Evolutionary conservation across 2,113 vertebrate genomes (phyloP), one percentile per base, ranked within the genome.

Genomic region (Ammodytes dubius): DNA sequence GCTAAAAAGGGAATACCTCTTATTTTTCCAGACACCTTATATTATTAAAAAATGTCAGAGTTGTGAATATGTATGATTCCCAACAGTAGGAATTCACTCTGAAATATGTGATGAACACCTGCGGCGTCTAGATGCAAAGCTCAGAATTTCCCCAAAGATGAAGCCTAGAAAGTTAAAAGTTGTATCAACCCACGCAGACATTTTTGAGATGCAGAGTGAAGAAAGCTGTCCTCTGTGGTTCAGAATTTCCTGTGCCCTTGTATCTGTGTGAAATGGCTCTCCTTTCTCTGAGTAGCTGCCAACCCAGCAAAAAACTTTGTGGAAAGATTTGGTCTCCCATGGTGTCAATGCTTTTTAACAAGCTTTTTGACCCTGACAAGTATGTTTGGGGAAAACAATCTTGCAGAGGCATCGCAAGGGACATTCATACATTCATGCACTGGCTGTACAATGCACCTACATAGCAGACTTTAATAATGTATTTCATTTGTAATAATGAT

Each of bases 1-100:
- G 27, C 69, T 68, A 77, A 68, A 77, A 79, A 82, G 74, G 82
- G 56, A 76, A 84, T 54, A 42, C 65, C 42, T 54, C 60, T 58
- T 83, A 27, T 46, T 67, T 75, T 87, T 88, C 77, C 40, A 61
- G 63, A 52, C 66, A 49, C 14, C 7, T 59, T 88, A 64, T 73
- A 73, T 84, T 87, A 85, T 86, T 89, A 81, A 83, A 37, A 77
- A 74, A 63, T 47, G 49, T 69, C 70, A 71, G 45, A 27, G 82
- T 60, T 82, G 67, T 77, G 70, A 83, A 73, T 80, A 60, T 73
- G 60, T 85, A 65, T 63, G 1, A 9, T 71, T 47, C 70, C 43
- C 43, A 45, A 70, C 43, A 60, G 82, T 59, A 74, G 37, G 53
- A 63, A 79, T 74, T 71, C 70, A 47, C 50, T 54, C 12, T 53